Evolutionary conservation across 23 tunicate genomes (phyloP).

Genomic region (Trididemnum nubilum): DNA sequence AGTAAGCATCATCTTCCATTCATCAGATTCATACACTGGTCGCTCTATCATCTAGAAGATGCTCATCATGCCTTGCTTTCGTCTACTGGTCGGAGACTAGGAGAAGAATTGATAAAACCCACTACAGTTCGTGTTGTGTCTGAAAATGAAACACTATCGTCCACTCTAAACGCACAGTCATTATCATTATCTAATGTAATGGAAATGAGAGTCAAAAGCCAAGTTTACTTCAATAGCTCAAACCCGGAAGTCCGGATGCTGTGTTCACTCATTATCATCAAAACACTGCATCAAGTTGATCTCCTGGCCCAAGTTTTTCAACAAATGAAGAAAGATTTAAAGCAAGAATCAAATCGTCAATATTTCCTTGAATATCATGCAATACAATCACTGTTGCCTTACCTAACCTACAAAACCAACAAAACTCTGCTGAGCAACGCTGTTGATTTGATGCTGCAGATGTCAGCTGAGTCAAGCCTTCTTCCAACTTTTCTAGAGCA

Average conservation of each 20-base stretch:
- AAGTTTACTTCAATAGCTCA: slow-evolving; percentile 49
- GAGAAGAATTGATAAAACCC: slow-evolving; percentile 70
- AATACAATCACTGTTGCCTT: slow-evolving; percentile 59
- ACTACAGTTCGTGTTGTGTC: not conserved
- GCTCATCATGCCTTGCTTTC: slow-evolving; percentile 70
- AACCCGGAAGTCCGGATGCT: slow-evolving; percentile 73
- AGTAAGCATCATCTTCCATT: slow-evolving; percentile 67
- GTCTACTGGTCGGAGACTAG: slow-evolving; percentile 67
- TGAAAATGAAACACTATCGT: slow-evolving; percentile 13
- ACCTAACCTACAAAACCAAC: slow-evolving; percentile 74
- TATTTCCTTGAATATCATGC: slow-evolving; percentile 64
- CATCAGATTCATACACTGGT: slow-evolving; percentile 66
- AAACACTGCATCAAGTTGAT: slow-evolving; percentile 90
- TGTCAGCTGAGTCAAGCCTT: slow-evolving; percentile 64
- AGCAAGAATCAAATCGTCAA: slow-evolving; percentile 56
- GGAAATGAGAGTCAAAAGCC: not conserved
- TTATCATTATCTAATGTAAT: not conserved
- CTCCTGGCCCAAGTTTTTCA: slow-evolving; percentile 79
- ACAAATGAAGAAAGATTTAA: slow-evolving; percentile 73
- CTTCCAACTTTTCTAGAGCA: slow-evolving; percentile 57
- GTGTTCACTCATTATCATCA: slow-evolving; percentile 66
- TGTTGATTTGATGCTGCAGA: slow-evolving; percentile 83
- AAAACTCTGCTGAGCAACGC: slow-evolving; percentile 68
- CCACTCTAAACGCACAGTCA: not conserved
- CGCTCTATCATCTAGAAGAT: slow-evolving; percentile 76